These are phyloP conservation scores for Brachionichthys hirsutus DNA, from an alignment of 2,113 vertebrate species.

Conservation along the genomic window DNA sequence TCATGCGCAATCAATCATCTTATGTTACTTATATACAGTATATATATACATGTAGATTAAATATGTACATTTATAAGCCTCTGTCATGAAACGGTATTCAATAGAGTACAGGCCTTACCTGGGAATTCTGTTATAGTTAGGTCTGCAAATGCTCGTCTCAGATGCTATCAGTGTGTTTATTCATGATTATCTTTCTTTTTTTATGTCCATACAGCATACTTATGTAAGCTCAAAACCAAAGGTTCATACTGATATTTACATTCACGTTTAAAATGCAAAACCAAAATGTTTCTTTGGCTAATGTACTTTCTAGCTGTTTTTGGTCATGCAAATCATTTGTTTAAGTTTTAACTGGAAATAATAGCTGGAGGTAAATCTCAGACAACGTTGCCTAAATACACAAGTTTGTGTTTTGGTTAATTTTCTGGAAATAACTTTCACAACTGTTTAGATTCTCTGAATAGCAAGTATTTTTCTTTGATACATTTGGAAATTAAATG, in stretches of 20 bases:
- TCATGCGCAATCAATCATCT: slow-evolving; percentile 73
- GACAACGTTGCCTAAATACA: slow-evolving; percentile 35
- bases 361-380: slow-evolving; percentile 39
- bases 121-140: slow-evolving; percentile 29
- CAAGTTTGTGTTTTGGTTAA: slow-evolving; percentile 2
- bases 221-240: slow-evolving; percentile 74
- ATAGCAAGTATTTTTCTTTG: slow-evolving; percentile 62
- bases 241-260: slow-evolving; percentile 49
- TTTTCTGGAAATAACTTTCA: too few relatives aligned
- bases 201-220: slow-evolving; percentile 48
- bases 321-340: slow-evolving; percentile 34
- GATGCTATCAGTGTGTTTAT: slow-evolving; percentile 9
- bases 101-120: slow-evolving; percentile 54
- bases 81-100: slow-evolving; percentile 50
- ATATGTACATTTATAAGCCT: slow-evolving; percentile 54
- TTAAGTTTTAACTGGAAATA: slow-evolving; percentile 62
- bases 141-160: too few relatives aligned
- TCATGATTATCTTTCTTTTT: slow-evolving; percentile 43
- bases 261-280: slow-evolving; percentile 29
- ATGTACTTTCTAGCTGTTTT: slow-evolving; percentile 46
- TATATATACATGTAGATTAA: slow-evolving; percentile 68
- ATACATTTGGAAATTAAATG: slow-evolving; percentile 64
- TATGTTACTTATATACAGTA: slow-evolving; percentile 67
- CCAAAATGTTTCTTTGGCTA: slow-evolving; percentile 36
- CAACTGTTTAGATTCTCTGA: slow-evolving; percentile 6